Evolutionary conservation across 2,113 vertebrate species (phyloP), one percentile per base, ranked within the genome.

Genomic region (Odobenus rosmarus): DNA sequence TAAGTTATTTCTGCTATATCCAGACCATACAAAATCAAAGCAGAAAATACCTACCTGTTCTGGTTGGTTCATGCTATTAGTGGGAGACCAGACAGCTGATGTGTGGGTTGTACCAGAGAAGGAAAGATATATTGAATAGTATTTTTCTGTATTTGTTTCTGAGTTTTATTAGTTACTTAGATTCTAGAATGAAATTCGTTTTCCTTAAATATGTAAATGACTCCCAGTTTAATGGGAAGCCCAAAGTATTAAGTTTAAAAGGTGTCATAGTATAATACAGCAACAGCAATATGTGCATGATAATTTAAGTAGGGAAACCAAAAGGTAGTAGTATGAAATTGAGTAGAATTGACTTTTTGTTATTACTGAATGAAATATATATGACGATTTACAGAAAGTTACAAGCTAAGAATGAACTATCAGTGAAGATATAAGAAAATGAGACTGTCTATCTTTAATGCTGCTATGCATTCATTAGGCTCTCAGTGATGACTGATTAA

Each of bases 71-170:
- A 39, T 42, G 16, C 64, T 81, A 42, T 67, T 84, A 64, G 33
- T 55, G 87, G 26, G 26, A 87, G 39, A 46, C 51, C 39, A 93
- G 42, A 95, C 36, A 96, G 89, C 83, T 93, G 49, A 18, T 80
- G 3, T 72, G 51, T 82, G 93, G 91, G 42, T 67, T 95, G 46
- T 76, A 87, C 8, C 61, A 89, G 89, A 74, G 72, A 91, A 80
- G 36, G 51, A 94, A 97, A 39, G 61, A 39, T 93, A 88, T 71
- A 62, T 33, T 89, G 55, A 53, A 74, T 84, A 97, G 91, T 87
- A n/a, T 89, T 92, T 94, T 92, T 84, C 46, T 90, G 23, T 88
- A 51, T 89, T 69, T 93, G 57, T 85, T 96, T 96, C 64, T 95
- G 79, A 93, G 8, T 97, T 94, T 79, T 90, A 86, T 91, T 97